A percentile compares a stretch with the other conserved stretches of the same genome.
These are phyloP conservation scores for Drosophila setosimentum DNA, from an alignment of 2,888 invertebrate species.

Conservation along the genomic window DNA sequence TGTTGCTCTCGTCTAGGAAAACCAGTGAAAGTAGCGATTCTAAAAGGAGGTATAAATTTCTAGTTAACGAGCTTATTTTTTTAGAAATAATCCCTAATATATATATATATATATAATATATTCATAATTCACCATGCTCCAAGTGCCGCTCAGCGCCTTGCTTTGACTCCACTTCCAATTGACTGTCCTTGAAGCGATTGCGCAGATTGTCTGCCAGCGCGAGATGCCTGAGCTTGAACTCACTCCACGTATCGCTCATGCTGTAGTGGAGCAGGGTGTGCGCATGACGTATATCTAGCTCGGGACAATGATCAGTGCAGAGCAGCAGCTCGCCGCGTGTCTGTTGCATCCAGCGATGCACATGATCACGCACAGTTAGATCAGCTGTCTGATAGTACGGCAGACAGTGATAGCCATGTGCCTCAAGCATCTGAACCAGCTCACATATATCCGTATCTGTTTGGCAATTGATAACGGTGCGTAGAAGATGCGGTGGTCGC, in stretches of 20 bases:
- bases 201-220: slow-evolving; percentile 40
- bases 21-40: slow-evolving; percentile 43
- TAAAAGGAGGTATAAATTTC: not conserved
- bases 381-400: slow-evolving; percentile 55
- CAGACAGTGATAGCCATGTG: slow-evolving; percentile 28
- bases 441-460: slow-evolving; percentile 48
- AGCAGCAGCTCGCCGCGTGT: slow-evolving; percentile 41
- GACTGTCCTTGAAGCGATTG: slow-evolving; percentile 25
- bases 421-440: slow-evolving; percentile 19
- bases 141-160: not conserved
- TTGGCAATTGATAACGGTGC: slow-evolving; percentile 59
- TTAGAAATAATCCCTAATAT: too few relatives aligned
- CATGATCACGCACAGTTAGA: slow-evolving; percentile 27
- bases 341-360: slow-evolving; percentile 41
- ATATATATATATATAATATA: too few relatives aligned
- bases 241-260: slow-evolving; percentile 58
- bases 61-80: too few relatives aligned
- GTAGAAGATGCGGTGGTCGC: slow-evolving; percentile 43
- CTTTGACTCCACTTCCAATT: not conserved
- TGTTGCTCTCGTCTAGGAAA: slow-evolving; percentile 55
- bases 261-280: slow-evolving; percentile 59
- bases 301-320: slow-evolving; percentile 66
- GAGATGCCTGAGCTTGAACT: slow-evolving; percentile 59
- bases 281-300: slow-evolving; percentile 53
- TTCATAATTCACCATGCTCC: slow-evolving; percentile 4